A percentile compares a stretch with the other conserved stretches of the same genome.
Conservation (phyloP, 1,140 invertebrate genomes). For the Dreissena polymorpha region DNA sequence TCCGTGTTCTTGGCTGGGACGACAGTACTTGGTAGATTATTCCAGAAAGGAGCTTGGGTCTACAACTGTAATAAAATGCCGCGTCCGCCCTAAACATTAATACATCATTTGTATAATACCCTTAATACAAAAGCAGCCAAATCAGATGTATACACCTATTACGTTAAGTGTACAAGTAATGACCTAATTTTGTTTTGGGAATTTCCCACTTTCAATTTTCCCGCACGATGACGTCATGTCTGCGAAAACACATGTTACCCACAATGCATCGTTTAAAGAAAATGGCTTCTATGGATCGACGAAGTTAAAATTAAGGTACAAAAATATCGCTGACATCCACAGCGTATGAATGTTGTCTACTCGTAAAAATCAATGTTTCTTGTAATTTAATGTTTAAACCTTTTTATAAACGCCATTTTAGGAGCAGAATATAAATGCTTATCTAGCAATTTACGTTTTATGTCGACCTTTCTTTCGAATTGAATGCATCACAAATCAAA, state of each 20-base stretch:
- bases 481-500: conserved; percentile 17
- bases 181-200: conserved; percentile 22
- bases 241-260: conserved; percentile 56
- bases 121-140: no score
- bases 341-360: conserved; percentile 55
- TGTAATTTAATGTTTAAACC: conserved; percentile 13
- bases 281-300: conserved; percentile 57
- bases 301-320: conserved; percentile 56
- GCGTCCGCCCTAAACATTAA: no score
- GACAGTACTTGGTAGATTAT: no score
- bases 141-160: no score
- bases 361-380: background rate
- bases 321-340: conserved; percentile 71
- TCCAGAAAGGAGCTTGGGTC: no score
- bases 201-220: conserved; percentile 44
- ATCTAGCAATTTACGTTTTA: conserved; percentile 40
- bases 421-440: conserved; percentile 19
- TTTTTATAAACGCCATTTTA: background rate
- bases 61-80: no score
- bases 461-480: conserved; percentile 10
- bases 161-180: background rate
- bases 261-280: conserved; percentile 59
- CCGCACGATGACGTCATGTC: conserved; percentile 62
- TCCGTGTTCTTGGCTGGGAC: no score
- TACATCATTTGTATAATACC: no score